Evolutionary conservation across 2,888 invertebrate genomes (phyloP).

Genomic region (Helobdella robusta): DNA sequence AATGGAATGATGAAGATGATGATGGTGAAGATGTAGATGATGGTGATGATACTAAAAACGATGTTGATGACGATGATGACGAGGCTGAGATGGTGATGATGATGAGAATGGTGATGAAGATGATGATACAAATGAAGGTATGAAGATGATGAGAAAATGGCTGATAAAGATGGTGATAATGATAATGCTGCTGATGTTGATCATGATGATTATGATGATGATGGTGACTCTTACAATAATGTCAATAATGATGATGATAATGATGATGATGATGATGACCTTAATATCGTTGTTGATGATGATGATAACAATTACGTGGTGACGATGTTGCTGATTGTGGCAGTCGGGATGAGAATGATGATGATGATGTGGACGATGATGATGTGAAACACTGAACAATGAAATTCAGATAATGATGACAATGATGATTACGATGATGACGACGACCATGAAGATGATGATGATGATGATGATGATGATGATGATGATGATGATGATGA

Average conservation of each 20-base stretch:
- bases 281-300: background rate
- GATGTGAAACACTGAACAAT: background rate
- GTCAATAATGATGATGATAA: too few species aligned
- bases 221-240: too few species aligned
- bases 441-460: background rate
- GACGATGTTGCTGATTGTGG: background rate
- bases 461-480: slow-evolving; percentile 9
- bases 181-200: too few species aligned
- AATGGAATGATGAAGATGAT: too few species aligned
- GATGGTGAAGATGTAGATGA: too few species aligned
- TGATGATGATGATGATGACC: background rate
- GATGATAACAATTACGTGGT: background rate
- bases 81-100: background rate
- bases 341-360: background rate
- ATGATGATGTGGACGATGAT: background rate
- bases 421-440: background rate
- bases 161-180: slow-evolving; percentile 1
- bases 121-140: slow-evolving; percentile 12
- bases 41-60: too few species aligned
- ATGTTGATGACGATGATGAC: too few species aligned
- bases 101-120: too few species aligned
- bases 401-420: background rate
- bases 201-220: too few species aligned
- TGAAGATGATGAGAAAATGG: background rate
- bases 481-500: slow-evolving; percentile 7